Evolutionary conservation across 2,113 vertebrate species (phyloP).

Genomic region (Caranx ignobilis): DNA sequence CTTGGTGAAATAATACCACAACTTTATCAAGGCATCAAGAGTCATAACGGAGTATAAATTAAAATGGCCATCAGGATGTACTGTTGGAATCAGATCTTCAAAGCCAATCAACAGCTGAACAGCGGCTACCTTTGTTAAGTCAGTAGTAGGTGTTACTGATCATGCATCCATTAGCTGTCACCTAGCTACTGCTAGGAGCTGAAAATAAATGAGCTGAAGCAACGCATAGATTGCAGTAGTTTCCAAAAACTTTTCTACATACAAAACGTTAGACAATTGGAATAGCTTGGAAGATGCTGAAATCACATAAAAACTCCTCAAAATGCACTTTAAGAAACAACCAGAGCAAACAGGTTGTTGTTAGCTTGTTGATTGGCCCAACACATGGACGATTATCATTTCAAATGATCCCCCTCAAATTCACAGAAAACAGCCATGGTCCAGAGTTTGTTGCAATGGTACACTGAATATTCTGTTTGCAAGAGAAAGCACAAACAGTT

Average conservation of each 20-base stretch:
- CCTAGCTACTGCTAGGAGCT: not conserved
- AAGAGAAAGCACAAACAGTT: conserved; percentile 22
- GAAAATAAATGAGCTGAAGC: not conserved
- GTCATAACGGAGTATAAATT: not conserved
- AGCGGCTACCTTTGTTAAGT: conserved; percentile 21
- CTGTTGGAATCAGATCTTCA: not conserved
- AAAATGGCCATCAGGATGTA: not conserved
- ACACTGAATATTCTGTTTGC: not conserved
- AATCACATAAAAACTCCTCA: not conserved
- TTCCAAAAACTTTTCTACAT: not conserved
- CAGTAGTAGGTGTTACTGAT: not conserved
- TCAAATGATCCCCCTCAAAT: not conserved
- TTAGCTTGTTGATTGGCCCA: not conserved
- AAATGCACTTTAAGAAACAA: conserved; percentile 20
- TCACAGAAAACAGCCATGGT: conserved; percentile 25
- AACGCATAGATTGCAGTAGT: not conserved
- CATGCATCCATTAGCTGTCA: not conserved
- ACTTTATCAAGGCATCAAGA: not conserved
- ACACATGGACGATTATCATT: not conserved
- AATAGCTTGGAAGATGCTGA: not conserved
- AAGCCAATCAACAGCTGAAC: conserved; percentile 16
- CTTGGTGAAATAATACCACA: not conserved
- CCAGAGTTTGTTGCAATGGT: not conserved
- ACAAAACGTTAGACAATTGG: too few relatives aligned
- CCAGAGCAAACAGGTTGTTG: not conserved